Conservation (phyloP, 2,113 vertebrate genomes). For the Lates calcarifer region DNA sequence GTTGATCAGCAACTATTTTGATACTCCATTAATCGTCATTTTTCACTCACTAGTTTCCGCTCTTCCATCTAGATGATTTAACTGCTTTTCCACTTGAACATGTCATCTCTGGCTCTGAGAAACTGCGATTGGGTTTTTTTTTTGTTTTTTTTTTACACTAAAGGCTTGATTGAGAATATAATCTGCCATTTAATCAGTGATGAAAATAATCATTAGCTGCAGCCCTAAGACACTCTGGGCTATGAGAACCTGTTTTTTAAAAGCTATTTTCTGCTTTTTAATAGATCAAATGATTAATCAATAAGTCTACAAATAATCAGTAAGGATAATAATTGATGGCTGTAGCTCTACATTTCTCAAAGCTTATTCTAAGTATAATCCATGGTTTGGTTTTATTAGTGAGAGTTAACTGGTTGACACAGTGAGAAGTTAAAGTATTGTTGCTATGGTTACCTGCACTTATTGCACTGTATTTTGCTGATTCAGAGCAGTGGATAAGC, state of each 20-base stretch:
- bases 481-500: not conserved
- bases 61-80: too few species aligned
- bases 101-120: too few species aligned
- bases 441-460: slow-evolving; percentile 31
- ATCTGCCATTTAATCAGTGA: not conserved
- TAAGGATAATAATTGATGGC: not conserved
- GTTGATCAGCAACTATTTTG: too few species aligned
- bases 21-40: too few species aligned
- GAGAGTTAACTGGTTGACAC: not conserved
- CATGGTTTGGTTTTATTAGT: not conserved
- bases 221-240: not conserved
- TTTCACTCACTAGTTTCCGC: too few species aligned
- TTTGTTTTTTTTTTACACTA: too few species aligned
- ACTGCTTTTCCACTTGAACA: too few species aligned
- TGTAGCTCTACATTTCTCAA: not conserved
- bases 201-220: not conserved
- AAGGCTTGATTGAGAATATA: not conserved
- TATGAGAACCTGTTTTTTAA: not conserved
- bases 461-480: not conserved
- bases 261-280: not conserved
- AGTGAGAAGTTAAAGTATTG: not conserved
- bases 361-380: not conserved
- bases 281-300: not conserved
- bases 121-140: not conserved
- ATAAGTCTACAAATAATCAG: not conserved